Base-by-base conservation (phyloP, 2,888 invertebrate genomes). In the Latrodectus hesperus region DNA sequence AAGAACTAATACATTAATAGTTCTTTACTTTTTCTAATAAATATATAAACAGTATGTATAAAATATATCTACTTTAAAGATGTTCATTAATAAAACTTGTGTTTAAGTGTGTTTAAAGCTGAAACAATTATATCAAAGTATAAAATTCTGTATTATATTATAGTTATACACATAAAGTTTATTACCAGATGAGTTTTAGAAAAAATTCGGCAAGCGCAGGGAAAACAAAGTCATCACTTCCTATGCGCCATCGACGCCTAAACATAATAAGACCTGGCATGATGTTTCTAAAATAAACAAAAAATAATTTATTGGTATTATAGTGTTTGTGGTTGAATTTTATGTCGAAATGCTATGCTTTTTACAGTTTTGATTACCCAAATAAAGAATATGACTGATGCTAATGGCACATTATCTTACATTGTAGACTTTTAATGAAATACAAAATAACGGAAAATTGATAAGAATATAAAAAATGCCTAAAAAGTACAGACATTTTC, bases 201-300 rank as follows among this genome's bases (percentile, higher is more conserved):
- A 93, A 89, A 17, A 92, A 92, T 90, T 94, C 93, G 60, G 92
- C 91, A 68, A 93, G 88, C 26, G 92, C 96, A 55, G 97, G 97
- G 92, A 96, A 96, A 71, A 98, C 97, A 91, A 98, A 95, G 93
- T 98, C 98, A 93, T 98, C 98, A 90, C 96, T 96, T 91, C 96
- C 96, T 91, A 97, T 96, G 91, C 96, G 94, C 97, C 97, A 98
- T 93, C 96, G 95, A 92, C 97, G 94, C 91, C 96, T 96, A 92
- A 97, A 96, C 90, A 96, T 95, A 92, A 95, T 95, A 92, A 97
- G 94, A 91, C 96, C 96, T 92, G 97, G 97, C 97, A 98, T 98
- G 11, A 80, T 89, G 14, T 11, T 16, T 53, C 71, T 80, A 60
- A 8, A 74, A 16, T 55, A 64, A 64, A 6, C 16, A 55, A 55